Evolutionary conservation across 2,113 vertebrate genomes (phyloP).

Genomic region (Sturnira hondurensis): DNA sequence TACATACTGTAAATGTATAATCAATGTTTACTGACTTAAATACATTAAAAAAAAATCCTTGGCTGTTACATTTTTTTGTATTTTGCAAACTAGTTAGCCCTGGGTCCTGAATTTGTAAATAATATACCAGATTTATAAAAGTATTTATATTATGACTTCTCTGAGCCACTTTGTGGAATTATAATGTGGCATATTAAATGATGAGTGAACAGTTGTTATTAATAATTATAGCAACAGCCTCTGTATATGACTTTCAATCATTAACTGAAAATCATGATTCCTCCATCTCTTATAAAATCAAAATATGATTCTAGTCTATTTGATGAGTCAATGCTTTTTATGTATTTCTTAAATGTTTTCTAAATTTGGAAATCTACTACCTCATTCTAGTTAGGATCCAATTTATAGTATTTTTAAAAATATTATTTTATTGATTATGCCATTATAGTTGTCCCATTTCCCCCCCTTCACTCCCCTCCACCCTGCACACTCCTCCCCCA

Average conservation of each 20-base stretch:
- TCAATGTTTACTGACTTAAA: neutral
- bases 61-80: neutral
- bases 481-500: no score
- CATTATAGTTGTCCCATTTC: no score
- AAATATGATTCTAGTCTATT: neutral
- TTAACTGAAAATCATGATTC: slow-evolving; percentile 20
- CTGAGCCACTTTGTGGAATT: neutral
- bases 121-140: neutral
- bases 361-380: neutral
- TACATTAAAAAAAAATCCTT: slow-evolving; percentile 28
- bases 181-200: neutral
- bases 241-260: neutral
- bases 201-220: neutral
- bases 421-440: no score
- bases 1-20: neutral
- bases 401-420: slow-evolving; percentile 43
- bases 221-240: neutral
- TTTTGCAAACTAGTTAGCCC: neutral
- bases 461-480: no score
- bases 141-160: slow-evolving; percentile 24
- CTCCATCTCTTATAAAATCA: neutral
- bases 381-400: neutral
- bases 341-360: neutral
- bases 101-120: neutral
- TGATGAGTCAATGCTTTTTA: neutral